A percentile compares a stretch with the other conserved stretches of the same genome.
Conservation (phyloP, 2,113 vertebrate genomes). For the Neolamprologus falcicula region DNA sequence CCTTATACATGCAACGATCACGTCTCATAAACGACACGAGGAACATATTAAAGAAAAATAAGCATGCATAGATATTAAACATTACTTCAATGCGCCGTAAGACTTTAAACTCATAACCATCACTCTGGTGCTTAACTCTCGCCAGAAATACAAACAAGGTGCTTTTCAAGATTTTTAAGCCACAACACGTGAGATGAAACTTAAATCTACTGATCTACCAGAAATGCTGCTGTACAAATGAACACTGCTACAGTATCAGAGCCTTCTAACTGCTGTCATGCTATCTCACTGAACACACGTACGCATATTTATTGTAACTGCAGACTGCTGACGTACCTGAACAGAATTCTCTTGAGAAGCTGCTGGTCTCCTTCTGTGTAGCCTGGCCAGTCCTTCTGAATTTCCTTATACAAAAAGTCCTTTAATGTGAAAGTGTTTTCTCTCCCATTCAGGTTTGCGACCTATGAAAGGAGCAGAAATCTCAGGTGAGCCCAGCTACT, state of each 20-base stretch:
- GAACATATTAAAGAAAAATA: neutral
- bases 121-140: neutral
- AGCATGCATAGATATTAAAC: neutral
- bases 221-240: neutral
- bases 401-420: conserved; percentile 85
- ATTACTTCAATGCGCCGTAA: neutral
- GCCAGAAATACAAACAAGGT: neutral
- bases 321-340: conserved; percentile 70
- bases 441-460: conserved; percentile 84
- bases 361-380: conserved; percentile 95
- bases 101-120: neutral
- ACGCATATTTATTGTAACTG: neutral
- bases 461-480: conserved; percentile 62
- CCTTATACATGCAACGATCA: neutral
- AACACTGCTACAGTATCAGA: neutral
- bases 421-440: conserved; percentile 90
- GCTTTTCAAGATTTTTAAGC: neutral
- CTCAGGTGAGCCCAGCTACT: neutral
- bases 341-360: conserved; percentile 86
- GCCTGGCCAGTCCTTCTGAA: conserved; percentile 95
- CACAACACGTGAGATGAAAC: neutral
- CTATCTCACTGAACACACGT: neutral
- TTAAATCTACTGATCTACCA: neutral
- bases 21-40: neutral
- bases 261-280: neutral